Conservation (phyloP, 2,797 vertebrate genomes). For the Enteromius paludinosus region DNA sequence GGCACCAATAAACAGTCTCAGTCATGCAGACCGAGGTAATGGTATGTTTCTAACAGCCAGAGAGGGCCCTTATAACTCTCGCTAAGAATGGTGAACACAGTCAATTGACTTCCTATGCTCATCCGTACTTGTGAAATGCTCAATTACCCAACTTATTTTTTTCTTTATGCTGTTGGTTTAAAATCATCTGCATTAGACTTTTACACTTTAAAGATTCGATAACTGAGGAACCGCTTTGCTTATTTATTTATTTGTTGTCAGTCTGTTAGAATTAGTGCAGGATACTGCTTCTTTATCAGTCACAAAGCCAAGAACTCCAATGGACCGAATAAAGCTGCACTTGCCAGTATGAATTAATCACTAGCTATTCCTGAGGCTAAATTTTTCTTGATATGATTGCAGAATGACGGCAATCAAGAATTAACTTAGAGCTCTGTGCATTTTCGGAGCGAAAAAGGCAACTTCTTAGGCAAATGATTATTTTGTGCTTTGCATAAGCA, state of each 20-base stretch:
- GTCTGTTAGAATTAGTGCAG: slow-evolving; percentile 20
- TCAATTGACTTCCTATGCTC: slow-evolving; percentile 9
- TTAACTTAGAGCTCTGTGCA: slow-evolving; percentile 51
- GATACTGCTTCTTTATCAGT: slow-evolving; percentile 60
- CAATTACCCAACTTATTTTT: not conserved
- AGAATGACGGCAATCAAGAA: slow-evolving; percentile 62
- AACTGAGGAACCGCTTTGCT: not conserved
- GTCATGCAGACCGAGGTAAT: slow-evolving; percentile 30
- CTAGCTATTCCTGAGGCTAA: slow-evolving; percentile 60
- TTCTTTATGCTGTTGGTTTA: not conserved
- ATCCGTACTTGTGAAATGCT: slow-evolving; percentile 5
- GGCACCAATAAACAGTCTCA: slow-evolving; percentile 22
- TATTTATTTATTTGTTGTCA: slow-evolving; percentile 5
- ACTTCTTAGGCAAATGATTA: slow-evolving; percentile 32
- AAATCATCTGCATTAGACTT: not conserved
- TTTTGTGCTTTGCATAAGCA: not conserved
- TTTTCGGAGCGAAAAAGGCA: slow-evolving; percentile 36
- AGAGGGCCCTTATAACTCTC: slow-evolving; percentile 11
- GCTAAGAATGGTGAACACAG: slow-evolving; percentile 8
- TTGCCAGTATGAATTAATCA: slow-evolving; percentile 66
- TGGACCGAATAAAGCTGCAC: slow-evolving; percentile 55
- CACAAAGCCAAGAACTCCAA: slow-evolving; percentile 61
- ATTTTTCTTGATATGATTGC: slow-evolving; percentile 67
- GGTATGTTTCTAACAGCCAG: slow-evolving; percentile 16
- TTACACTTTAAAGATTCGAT: not conserved